Evolutionary conservation across 2,113 vertebrate genomes (phyloP), one percentile per base, ranked within the genome.

Genomic region (Sorex araneus): DNA sequence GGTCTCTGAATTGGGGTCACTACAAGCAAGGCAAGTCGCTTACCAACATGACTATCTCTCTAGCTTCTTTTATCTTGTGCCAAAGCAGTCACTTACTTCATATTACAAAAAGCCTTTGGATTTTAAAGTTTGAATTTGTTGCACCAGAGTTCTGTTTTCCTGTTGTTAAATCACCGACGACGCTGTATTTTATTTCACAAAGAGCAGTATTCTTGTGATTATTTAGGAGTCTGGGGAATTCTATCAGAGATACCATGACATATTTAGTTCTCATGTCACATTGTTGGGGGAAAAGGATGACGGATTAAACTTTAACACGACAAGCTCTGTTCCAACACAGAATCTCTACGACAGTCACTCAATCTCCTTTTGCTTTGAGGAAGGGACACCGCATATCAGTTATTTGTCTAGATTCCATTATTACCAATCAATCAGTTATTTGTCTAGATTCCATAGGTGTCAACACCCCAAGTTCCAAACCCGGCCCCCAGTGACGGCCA

Each of bases 81-180:
- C 83, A 93, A 90, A 90, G 81, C 27, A 85, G 70, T 40, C 63
- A 93, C 28, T 79, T 80, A 36, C 7, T 40, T 71, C 43, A 80
- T 1, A 66, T 63, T 47, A 43, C 12, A 40, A n/a, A 28, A 71
- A 76, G 43, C 36, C 45, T 93, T 91, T 25, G 28, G 40, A 88
- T 90, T 76, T 86, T 69, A 71, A 85, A 70, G 15, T 79, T 12
- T 64, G 18, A 74, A 50, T 4, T 8, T 73, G 6, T 70, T 45
- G 45, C 13, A 28, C 45, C 11, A 60, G 66, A 89, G 25, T 64
- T 90, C 63, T 84, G 67, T 64, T 91, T 74, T 91, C 32, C 63
- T 88, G 64, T 13, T 67, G 66, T 4, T n/a, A 60, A 75, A 32
- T 36, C 34, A 60, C 69, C 40, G 43, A 82, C 23, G 15, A 86